These are phyloP conservation scores for Psilanteris sp. DNA, from an alignment of 1,140 invertebrate species.

Conservation along the genomic window DNA sequence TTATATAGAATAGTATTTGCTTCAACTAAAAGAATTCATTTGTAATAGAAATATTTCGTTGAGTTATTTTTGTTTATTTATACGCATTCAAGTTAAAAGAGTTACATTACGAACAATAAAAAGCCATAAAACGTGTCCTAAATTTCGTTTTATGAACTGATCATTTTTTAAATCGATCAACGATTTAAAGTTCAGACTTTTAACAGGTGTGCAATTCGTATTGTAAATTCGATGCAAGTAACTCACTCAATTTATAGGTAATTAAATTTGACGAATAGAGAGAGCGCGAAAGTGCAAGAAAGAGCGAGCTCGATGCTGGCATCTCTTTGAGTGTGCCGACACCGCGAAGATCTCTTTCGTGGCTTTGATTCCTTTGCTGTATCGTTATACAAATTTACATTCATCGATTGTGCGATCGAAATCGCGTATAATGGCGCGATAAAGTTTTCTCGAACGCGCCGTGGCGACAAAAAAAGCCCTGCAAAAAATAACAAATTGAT, in stretches of 20 bases:
- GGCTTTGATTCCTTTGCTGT: slow-evolving; percentile 23
- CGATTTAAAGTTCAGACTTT: slow-evolving; percentile 11
- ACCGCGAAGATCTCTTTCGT: slow-evolving; percentile 10
- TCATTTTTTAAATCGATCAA: slow-evolving; percentile 2
- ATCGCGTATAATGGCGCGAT: slow-evolving; percentile 39
- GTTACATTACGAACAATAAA: no score
- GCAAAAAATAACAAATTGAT: slow-evolving; percentile 58
- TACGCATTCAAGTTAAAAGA: no score
- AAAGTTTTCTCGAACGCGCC: slow-evolving; percentile 22
- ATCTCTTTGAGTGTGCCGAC: slow-evolving; percentile 57
- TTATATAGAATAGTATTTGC: no score
- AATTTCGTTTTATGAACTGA: slow-evolving; percentile 28
- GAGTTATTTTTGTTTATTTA: no score
- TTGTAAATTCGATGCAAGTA: slow-evolving; percentile 36
- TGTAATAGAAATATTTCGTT: no score
- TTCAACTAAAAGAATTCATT: no score
- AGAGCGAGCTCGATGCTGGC: slow-evolving; percentile 21
- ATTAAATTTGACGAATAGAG: slow-evolving; percentile 68
- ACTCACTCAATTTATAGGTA: slow-evolving; percentile 62
- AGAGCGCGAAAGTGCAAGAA: slow-evolving; percentile 27
- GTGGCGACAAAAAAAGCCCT: slow-evolving; percentile 18
- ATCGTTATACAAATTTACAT: slow-evolving; percentile 53
- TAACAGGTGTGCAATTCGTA: slow-evolving; percentile 32
- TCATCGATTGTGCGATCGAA: slow-evolving; percentile 47
- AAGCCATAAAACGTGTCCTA: slow-evolving; percentile 10